Evolutionary conservation across 2,113 vertebrate genomes (phyloP), one percentile per base, ranked within the genome.

Genomic region (Platysteira castanea): DNA sequence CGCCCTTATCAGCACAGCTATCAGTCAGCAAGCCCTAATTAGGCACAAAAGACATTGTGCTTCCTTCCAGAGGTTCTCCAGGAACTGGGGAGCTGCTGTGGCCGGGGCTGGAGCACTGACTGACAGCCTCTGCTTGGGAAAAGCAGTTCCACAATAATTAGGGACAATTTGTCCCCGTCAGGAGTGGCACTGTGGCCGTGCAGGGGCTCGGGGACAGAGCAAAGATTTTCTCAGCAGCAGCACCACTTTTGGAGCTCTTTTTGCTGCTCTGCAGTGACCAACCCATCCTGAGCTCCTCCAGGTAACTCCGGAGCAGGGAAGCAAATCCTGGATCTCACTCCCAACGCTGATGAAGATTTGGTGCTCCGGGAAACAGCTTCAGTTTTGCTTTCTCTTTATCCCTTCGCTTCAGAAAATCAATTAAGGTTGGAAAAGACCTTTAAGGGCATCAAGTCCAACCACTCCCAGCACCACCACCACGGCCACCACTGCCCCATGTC

Each of bases 21-120:
- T 96, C 96, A 88, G 47, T 90, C 96, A 95, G 90, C 95, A 46
- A 88, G 64, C 44, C 57, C 31, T 87, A 41, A 96, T 96, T 89
- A 94, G 90, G 61, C 54, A 93, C 82, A 80, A 94, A 94, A 87
- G 78, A 75, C 67, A 54, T 44, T 91, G 86, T 87, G 93, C 91
- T 87, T 2, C 12, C 63, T 89, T 5, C 6, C 85, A 87, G 84
- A 71, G 91, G 61, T 87, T 24, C 94, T 87, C 26, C 47, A 53
- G 91, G 87, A 89, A 23, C 65, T 2, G 6, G 33, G 39, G 57
- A 49, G 79, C 75, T 83, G 78, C 73, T 26, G 64, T 4, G 28
- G 47, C 75, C 54, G 33, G 15, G 85, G 81, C 87, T 33, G 46
- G 4, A 59, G 73, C 84, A 3, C 56, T 84, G 94, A 60, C 7